phyloP scores from a whole-genome alignment of 2,888 invertebrate species.

The Lottia gigantea region DNA sequence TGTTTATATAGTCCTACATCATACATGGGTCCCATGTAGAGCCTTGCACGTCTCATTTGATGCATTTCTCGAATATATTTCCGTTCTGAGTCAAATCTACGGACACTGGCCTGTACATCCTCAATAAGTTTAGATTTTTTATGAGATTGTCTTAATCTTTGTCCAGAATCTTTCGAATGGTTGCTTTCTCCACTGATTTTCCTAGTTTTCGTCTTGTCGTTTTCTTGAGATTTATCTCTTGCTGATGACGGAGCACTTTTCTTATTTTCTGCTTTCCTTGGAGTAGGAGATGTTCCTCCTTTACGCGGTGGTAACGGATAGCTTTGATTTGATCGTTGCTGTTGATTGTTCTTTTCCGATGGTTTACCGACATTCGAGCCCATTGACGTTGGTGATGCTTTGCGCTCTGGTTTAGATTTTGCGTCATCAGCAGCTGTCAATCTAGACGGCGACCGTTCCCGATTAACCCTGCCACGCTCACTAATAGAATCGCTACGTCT shows the following conservation, averaged over 20 bases:
- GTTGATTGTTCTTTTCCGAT: neutral
- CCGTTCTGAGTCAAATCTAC: conserved; percentile 46
- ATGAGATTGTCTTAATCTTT: neutral
- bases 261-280: neutral
- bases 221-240: too few relatives aligned
- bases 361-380: neutral
- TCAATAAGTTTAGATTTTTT: neutral
- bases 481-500: neutral
- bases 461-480: neutral
- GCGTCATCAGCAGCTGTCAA: neutral
- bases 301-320: too few relatives aligned
- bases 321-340: neutral
- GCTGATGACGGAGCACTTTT: neutral
- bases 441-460: neutral
- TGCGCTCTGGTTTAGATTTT: neutral
- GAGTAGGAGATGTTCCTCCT: neutral
- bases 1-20: conserved; percentile 53
- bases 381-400: neutral
- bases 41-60: conserved; percentile 52
- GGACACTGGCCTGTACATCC: conserved; percentile 49
- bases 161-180: neutral
- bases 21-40: conserved; percentile 51
- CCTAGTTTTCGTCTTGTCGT: neutral
- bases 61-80: conserved; percentile 46
- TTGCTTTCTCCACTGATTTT: neutral